Percentiles rank a stretch among this genome's conserved stretches.
Evolutionary conservation across 2,113 vertebrate genomes (phyloP).

Genomic region (Cinclus mexicanus): DNA sequence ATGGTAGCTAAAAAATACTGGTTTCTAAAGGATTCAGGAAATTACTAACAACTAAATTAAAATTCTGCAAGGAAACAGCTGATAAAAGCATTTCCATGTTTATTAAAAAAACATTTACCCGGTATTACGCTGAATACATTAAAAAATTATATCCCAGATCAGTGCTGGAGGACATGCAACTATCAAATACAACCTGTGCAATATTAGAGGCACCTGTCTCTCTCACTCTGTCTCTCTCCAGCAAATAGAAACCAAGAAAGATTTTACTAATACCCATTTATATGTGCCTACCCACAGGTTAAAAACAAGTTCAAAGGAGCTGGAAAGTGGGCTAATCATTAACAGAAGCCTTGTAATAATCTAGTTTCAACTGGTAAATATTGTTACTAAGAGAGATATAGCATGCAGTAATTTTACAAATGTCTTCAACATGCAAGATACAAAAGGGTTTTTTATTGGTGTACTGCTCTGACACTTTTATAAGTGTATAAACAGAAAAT

Average conservation of each 20-base stretch:
- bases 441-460: neutral
- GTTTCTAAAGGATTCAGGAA: neutral
- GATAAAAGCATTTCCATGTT: neutral
- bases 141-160: neutral
- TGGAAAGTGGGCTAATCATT: neutral
- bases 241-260: neutral
- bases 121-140: neutral
- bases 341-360: neutral
- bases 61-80: neutral
- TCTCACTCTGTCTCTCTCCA: neutral
- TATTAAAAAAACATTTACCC: neutral
- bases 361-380: neutral
- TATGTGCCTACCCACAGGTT: neutral
- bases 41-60: constrained; percentile 1
- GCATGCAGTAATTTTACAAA: neutral
- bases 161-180: neutral
- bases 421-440: neutral
- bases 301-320: constrained; percentile 25
- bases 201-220: neutral
- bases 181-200: neutral
- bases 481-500: constrained; percentile 6
- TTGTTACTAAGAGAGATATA: neutral
- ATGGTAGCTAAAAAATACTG: neutral
- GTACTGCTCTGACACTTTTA: neutral
- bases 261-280: neutral